Evolutionary conservation across 2,888 invertebrate species (phyloP).

Genomic region (Drosophila nigritarsus): DNA sequence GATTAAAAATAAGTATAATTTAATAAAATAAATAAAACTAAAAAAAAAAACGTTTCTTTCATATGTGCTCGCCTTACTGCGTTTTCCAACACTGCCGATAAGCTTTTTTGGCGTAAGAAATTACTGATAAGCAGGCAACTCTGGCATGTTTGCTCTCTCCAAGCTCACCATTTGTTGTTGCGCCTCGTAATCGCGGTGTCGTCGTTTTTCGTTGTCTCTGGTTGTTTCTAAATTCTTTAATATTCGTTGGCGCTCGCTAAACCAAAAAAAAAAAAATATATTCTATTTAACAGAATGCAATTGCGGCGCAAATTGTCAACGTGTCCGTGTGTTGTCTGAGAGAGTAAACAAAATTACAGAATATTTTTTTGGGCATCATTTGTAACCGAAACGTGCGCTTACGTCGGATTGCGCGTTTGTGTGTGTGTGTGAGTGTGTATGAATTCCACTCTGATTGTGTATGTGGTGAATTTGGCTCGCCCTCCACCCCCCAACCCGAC

Average conservation of each 20-base stretch:
- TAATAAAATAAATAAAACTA: constrained; percentile 16
- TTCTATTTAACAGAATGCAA: constrained; percentile 33
- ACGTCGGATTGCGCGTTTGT: constrained; percentile 57
- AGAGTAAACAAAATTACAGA: constrained; percentile 37
- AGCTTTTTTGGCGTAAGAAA: constrained; percentile 54
- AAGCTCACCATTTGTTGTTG: constrained; percentile 66
- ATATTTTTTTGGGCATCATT: constrained; percentile 20
- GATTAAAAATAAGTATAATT: background rate
- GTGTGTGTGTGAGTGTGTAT: constrained; percentile 28
- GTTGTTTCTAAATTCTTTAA: constrained; percentile 55
- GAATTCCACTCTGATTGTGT: constrained; percentile 60
- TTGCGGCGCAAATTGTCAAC: constrained; percentile 37
- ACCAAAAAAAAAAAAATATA: constrained; percentile 17
- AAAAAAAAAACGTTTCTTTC: constrained; percentile 20
- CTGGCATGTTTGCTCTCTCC: constrained; percentile 47
- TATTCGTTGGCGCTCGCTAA: constrained; percentile 47
- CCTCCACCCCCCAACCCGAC: constrained; percentile 29
- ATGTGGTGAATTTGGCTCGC: constrained; percentile 73
- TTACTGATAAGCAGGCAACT: constrained; percentile 36
- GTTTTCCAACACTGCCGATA: constrained; percentile 32
- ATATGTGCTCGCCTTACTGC: constrained; percentile 4
- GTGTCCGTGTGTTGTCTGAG: constrained; percentile 10
- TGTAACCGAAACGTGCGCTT: constrained; percentile 75
- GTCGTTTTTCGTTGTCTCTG: constrained; percentile 67
- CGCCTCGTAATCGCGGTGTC: constrained; percentile 71